Evolutionary conservation across 2,888 invertebrate genomes (phyloP), one percentile per base, ranked within the genome.

Genomic region (Mesoligia furuncula): DNA sequence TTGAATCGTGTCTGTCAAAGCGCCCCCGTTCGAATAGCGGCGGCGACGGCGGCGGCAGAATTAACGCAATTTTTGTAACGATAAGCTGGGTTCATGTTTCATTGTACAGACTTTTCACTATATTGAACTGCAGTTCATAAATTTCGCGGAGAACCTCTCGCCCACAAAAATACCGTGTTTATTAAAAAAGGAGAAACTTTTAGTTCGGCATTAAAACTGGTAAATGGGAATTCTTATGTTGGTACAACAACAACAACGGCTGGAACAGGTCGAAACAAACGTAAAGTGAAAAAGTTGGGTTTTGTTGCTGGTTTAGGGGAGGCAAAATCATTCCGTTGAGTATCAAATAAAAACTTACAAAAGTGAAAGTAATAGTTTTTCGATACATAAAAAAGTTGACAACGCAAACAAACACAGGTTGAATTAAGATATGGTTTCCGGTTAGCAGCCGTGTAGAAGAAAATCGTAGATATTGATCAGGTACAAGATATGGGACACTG

Each of bases 1-100:
- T 96, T 96, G 95, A 95, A 96, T 94, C 93, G 96, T 91, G 94
- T 91, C 93, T 92, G 93, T 94, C 95, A 96, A 94, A 95, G 94
- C 93, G 92, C 89, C 91, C 86, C 83, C 90, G 91, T 92, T 93
- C 91, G 93, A 94, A 94, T 94, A 93, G 86, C 85, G 87, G 84
- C 85, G 88, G 86, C 85, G 87, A 83, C 85, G 88, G 86, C 85
- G 87, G 84, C 85, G 88, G 91, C 89, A 87, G 82, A 79, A 83
- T 85, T 77, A 84, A 77, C 15, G n/a, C 70, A 59, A 73, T 80
- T 83, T 88, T 79, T 73, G 31, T 54, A 68, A 51, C n/a, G 57
- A 45, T 81, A 66, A 72, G 57, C 64, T 20, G 48, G 31, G 27
- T 42, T 45, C 36, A 39, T 39, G 45, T 72, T 74, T 31, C 20